Base-by-base conservation (phyloP, 2,113 vertebrate species). In the Datnioides undecimradiatus region DNA sequence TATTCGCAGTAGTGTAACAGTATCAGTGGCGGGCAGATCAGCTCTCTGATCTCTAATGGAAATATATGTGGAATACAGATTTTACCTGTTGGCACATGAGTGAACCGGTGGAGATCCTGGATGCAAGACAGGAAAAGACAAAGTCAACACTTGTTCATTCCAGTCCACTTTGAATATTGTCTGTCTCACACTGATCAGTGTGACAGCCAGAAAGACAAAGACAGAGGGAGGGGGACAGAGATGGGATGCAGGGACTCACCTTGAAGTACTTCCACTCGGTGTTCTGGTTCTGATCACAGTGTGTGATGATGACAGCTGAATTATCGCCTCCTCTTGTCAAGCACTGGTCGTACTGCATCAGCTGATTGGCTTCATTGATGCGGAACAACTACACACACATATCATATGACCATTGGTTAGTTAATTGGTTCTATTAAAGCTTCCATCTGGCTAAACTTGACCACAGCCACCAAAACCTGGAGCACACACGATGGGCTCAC, bases 271-370 rank as follows among this genome's bases (percentile, higher is more conserved):
- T 97, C 98, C 98, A 99, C 11, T 99, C 98, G 13, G 95, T 96
- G 90, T 94, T 87, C 77, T 99, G 96, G 19, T 97, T 97, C 76
- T 96, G 92, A 64, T 96, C 97, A 87, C 98, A 99, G 87, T 99
- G 98, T 41, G 95, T 98, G 73, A 99, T 95, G 90, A 96, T 95
- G 68, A 99, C 82, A 48, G 96, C 95, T 11, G 95, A 94, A 59
- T 95, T 97, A 78, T 98, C 97, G 0, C 83, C 5, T 41, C 95
- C 97, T 89, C 93, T 96, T 19, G 96, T 96, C 91, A 99, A 92
- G 90, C 98, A 99, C 88, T 99, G 98, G 87, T 99, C 98, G 0
- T 99, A 98, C 77, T 99, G 98, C 97, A 99, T 99, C 76, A 99
- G 89, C 83, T 99, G 98, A 91, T 97, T 97, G 2, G 96, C 98